Percentiles rank a stretch among this genome's conserved stretches.
Evolutionary conservation across 2,888 invertebrate species (phyloP).

Genomic region (Desoria tigrina): DNA sequence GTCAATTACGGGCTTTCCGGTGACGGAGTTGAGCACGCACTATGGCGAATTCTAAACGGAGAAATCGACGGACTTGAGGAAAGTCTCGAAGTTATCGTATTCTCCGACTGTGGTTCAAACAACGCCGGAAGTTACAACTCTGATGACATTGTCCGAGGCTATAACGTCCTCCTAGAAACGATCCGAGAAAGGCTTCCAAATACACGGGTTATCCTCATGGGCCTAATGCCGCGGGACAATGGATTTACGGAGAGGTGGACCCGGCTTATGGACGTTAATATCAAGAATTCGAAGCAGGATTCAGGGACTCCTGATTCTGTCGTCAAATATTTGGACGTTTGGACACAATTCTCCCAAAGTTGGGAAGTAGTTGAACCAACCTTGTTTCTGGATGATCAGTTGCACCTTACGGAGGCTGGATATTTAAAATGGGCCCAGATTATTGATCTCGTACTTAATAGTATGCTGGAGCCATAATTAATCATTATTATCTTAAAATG

Average conservation of each 20-base stretch:
- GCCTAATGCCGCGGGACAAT: constrained; percentile 23
- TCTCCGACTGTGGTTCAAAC: constrained; percentile 24
- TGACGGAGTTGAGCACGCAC: constrained; percentile 21
- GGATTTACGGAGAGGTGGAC: constrained; percentile 16
- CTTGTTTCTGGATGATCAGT: constrained; percentile 17
- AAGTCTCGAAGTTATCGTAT: constrained; percentile 12
- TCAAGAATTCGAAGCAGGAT: constrained; percentile 15
- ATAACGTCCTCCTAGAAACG: neutral
- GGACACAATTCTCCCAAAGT: constrained; percentile 13
- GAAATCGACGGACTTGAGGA: constrained; percentile 21
- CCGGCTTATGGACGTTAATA: constrained; percentile 19
- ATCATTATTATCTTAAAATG: no score
- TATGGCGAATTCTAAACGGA: constrained; percentile 21
- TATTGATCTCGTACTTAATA: constrained; percentile 11
- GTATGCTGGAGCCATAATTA: neutral
- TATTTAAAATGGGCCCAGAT: constrained; percentile 18
- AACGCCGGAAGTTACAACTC: constrained; percentile 17
- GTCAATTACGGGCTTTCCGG: constrained; percentile 25
- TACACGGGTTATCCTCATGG: constrained; percentile 19
- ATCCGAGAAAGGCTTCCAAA: constrained; percentile 12
- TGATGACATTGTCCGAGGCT: constrained; percentile 17
- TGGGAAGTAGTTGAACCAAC: constrained; percentile 15
- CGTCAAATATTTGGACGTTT: constrained; percentile 16
- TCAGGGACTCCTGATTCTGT: constrained; percentile 1
- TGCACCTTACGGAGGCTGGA: constrained; percentile 17